Base-by-base conservation (phyloP, 1,140 invertebrate species). In the Anoplolepis gracilipes region DNA sequence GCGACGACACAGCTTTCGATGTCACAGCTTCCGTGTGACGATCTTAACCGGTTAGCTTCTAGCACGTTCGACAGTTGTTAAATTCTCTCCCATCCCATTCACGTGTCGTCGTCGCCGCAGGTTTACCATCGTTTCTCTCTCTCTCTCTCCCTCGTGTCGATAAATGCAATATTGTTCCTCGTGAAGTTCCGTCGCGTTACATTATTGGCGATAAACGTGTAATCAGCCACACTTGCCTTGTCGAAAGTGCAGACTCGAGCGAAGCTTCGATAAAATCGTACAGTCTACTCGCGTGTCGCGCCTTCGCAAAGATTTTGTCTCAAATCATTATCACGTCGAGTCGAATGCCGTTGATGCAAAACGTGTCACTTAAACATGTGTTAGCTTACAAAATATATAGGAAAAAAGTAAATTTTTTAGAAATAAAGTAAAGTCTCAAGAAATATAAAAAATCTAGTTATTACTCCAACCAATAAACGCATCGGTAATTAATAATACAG, bases 1-100 rank as follows among this genome's bases (percentile, higher is more conserved):
- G 64, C 19, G 46, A n/a, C 36, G 65, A 73, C 78, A 42, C 49
- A 28, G 65, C 36, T 81, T 81, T 65, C 25, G 49, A 36, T 49
- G 13, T 42, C 65, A 39, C 62, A 28, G 77, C 49, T 81, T 81
- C 64, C 22, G 49, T 22, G 49, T 22, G 39, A 42, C 46, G 59
- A 81, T 81, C 67, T 82, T 82, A 82, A 61, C 36, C 49, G 65
- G 65, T 81, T 70, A 72, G 25, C 33, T 57, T 33, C 36, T 25
- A 30, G 25, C 78, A 73, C 78, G 67, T 72, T 82, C 78, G 78
- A 61, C 67, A 73, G 78, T 81, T 81, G 78, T 81, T 81, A 81
- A 72, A 72, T 81, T 72, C 33, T 6, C 64, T n/a, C n/a, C 16
- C 33, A 22, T 53, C 36, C 62, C 76, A 11, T 36, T 36, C n/a